Base-by-base conservation (phyloP, 2,888 invertebrate species). In the Ophioninae sp. region DNA sequence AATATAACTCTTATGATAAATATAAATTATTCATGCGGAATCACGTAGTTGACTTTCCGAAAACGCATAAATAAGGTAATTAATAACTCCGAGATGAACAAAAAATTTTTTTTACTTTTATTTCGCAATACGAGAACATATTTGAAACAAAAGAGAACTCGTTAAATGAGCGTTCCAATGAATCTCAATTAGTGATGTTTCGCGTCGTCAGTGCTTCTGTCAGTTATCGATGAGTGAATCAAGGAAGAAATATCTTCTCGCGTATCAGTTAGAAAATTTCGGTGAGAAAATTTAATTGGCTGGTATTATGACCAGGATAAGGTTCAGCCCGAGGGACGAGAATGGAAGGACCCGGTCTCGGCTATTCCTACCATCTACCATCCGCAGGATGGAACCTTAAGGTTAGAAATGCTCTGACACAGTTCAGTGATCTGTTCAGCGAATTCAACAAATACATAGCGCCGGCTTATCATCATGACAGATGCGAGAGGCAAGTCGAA, bases 361-460 rank as follows among this genome's bases (percentile, higher is more conserved):
- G 97, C 82, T 97, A 97, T 93, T 96, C 97, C 22, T 97, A 97
- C 91, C 96, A 97, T 91, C 94, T 97, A 90, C 97, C 97, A 61
- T 94, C 96, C 77, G 96, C 96, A 83, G 96, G 97, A 71, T 95
- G 96, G 94, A 94, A 96, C 88, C 94, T 96, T 88, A 96, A 96
- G 92, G 94, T 97, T 86, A 95, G 97, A 92, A 97, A 96, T 92
- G 96, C 95, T 56, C 93, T 97, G 83, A 96, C 97, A 39, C 97
- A 98, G 91, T 98, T 98, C 92, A 98, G 97, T 91, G 98, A 98
- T 93, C 94, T 98, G 85, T 99, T 98, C 93, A 98, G 98, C 93
- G 98, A 98, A 94, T 99, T 99, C 93, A 98, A 98, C 93, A 97
- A 97, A 93, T 98, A 98, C 92, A 98, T 99, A 84, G 97, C 98